Conservation (phyloP, 2,888 invertebrate species). For the Rhaphigaster nebulosa region DNA sequence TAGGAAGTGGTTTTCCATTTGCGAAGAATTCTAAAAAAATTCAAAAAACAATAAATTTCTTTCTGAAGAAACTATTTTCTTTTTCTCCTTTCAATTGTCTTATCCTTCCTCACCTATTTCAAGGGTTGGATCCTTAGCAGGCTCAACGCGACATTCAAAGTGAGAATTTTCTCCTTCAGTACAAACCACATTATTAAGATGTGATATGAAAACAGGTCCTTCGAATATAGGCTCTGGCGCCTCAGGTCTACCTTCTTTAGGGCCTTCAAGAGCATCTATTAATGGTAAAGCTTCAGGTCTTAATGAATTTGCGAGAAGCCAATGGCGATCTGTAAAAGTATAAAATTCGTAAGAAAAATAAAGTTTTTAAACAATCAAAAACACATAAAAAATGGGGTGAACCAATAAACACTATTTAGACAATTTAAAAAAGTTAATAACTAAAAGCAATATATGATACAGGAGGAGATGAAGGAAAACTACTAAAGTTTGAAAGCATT, state of each 20-base stretch:
- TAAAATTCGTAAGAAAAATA: not conserved
- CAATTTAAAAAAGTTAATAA: not conserved
- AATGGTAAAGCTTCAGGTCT: constrained; percentile 91
- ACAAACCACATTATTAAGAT: constrained; percentile 90
- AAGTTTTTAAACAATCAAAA: not conserved
- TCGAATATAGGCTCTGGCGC: constrained; percentile 85
- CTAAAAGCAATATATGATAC: too few relatives aligned
- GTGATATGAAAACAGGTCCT: constrained; percentile 89
- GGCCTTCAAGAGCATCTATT: constrained; percentile 88
- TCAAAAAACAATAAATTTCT: constrained; percentile 24
- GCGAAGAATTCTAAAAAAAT: constrained; percentile 86
- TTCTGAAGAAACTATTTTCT: not conserved
- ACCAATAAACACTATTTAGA: not conserved
- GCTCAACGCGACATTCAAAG: constrained; percentile 93
- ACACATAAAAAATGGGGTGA: not conserved
- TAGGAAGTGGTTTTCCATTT: constrained; percentile 90
- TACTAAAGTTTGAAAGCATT: not conserved
- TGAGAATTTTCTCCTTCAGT: constrained; percentile 89
- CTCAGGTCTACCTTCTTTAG: constrained; percentile 77
- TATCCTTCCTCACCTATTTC: constrained; percentile 72
- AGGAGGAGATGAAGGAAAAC: too few relatives aligned
- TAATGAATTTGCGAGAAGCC: constrained; percentile 87
- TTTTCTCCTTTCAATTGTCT: not conserved
- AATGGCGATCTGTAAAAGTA: constrained; percentile 78
- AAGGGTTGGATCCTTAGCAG: constrained; percentile 91